phyloP scores from a whole-genome alignment of 2,113 vertebrate genomes.

The Alethe diademata region DNA sequence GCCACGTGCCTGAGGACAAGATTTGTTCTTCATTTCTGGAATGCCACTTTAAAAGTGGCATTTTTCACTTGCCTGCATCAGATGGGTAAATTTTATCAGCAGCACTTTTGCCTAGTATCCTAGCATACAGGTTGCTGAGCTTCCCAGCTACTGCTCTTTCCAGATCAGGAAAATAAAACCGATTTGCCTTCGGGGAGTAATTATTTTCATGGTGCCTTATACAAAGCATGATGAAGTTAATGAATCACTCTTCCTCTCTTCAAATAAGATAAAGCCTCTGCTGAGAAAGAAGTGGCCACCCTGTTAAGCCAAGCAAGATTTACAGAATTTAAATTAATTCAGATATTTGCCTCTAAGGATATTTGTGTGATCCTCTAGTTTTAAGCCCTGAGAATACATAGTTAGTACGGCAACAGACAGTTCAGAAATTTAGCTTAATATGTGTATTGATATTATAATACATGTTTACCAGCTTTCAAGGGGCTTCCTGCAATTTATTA shows the following conservation, averaged over 20 bases:
- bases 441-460: neutral
- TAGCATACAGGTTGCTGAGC: neutral
- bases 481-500: neutral
- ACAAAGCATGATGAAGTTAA: neutral
- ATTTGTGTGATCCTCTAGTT: neutral
- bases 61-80: neutral
- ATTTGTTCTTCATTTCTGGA: neutral
- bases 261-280: neutral
- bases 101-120: neutral
- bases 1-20: neutral
- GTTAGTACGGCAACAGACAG: neutral
- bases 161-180: neutral
- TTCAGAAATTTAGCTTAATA: neutral
- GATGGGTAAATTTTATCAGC: neutral
- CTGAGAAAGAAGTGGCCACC: neutral
- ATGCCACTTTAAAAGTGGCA: neutral
- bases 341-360: neutral
- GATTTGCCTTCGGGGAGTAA: neutral
- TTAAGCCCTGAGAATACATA: neutral
- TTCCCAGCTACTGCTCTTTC: neutral
- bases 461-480: neutral
- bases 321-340: neutral
- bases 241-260: neutral
- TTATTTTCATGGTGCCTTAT: neutral
- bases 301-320: neutral